phyloP scores from a whole-genome alignment of 1,140 invertebrate species.

The Paralvinella palmiformis region DNA sequence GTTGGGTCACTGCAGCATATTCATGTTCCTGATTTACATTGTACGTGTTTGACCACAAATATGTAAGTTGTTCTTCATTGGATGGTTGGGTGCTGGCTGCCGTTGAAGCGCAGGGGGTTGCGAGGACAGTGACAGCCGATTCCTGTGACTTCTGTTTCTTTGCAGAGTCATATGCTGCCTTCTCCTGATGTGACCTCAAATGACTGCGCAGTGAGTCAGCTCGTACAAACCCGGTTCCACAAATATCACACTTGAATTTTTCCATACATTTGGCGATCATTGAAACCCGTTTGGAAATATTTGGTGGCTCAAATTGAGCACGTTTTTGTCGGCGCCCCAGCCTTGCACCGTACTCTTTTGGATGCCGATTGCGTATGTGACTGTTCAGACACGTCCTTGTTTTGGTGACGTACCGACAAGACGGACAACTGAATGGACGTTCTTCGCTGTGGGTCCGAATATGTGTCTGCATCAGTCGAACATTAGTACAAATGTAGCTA shows the following conservation, averaged over 20 bases:
- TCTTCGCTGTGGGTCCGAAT: slow-evolving; percentile 50
- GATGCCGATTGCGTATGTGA: slow-evolving; percentile 33
- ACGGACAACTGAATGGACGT: slow-evolving; percentile 42
- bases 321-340: background rate
- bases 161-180: background rate
- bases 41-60: background rate
- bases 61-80: background rate
- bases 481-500: slow-evolving; percentile 28
- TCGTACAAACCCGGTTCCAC: slow-evolving; percentile 41
- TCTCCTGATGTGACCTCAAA: slow-evolving; percentile 35
- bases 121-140: slow-evolving; percentile 30
- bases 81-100: background rate
- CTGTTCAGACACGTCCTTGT: slow-evolving; percentile 34
- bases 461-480: slow-evolving; percentile 40
- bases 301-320: too few relatives aligned
- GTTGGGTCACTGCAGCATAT: background rate
- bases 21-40: background rate
- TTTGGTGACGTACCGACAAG: slow-evolving; percentile 42
- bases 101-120: background rate
- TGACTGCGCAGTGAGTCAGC: slow-evolving; percentile 45
- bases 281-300: background rate
- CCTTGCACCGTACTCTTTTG: slow-evolving; percentile 20
- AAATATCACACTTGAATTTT: slow-evolving; percentile 33
- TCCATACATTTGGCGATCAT: slow-evolving; percentile 28
- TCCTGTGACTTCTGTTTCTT: slow-evolving; percentile 21